Base-by-base conservation (phyloP, 2,888 invertebrate genomes). In the Dryadula phaetusa region DNA sequence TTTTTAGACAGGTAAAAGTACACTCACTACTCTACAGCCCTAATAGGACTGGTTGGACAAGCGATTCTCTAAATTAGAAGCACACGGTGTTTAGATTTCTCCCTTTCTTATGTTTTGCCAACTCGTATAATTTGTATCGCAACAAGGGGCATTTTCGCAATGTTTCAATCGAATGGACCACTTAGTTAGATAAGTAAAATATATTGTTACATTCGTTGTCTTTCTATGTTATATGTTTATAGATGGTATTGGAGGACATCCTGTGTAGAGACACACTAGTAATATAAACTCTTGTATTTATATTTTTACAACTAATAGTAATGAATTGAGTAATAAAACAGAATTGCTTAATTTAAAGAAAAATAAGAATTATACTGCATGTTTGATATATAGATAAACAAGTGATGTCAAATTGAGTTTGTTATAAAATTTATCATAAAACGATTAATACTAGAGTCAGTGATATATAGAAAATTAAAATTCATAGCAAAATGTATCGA, bases 61-160 rank as follows among this genome's bases (percentile, higher is more conserved):
- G 79, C 78, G 78, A 77, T 80, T 78, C 79, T 83, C 81, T 86
- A 84, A 88, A 85, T 86, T 82, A 85, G 82, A 82, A 76, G 79
- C 80, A 78, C 75, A 79, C 76, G 75, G 77, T 75, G 73, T 77
- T 75, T 74, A 75, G 75, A 87, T 87, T 86, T 86, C 85, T 84
- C 82, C 84, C 82, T 85, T 86, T 85, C 84, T 83, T 84, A 74
- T 76, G 79, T 79, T 82, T 81, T 77, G 78, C 77, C 78, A 74
- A 70, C 70, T 69, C 62, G 73, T 81, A 86, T 85, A 86, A 86
- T 87, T 88, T 87, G 87, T 87, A 86, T 80, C 76, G 84, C 80
- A 86, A 86, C 82, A 77, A 82, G 83, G 82, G 73, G 79, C 76
- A 83, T 84, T 88, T 88, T 87, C 87, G 86, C 88, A 89, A 90